Conservation (phyloP, 1,140 invertebrate species). For the Sipha flava region DNA sequence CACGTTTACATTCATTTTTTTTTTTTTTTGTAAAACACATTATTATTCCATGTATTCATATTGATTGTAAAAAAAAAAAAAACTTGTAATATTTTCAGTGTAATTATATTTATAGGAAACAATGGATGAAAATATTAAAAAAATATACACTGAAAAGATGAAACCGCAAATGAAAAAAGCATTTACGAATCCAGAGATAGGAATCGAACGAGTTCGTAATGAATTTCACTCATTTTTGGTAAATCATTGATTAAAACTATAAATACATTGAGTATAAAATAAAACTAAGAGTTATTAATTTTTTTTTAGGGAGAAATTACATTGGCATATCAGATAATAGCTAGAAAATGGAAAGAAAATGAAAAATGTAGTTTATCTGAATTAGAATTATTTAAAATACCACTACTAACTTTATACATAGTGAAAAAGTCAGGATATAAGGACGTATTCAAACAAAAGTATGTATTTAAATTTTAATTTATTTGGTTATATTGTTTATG, state of each 20-base stretch:
- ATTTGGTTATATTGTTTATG: too few species aligned
- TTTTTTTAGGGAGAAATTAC: conserved; percentile 47
- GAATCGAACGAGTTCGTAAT: not conserved
- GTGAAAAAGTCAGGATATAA: conserved; percentile 50
- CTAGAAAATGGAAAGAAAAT: conserved; percentile 50
- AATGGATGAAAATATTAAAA: not conserved
- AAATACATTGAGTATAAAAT: too few species aligned
- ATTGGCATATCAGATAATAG: conserved; percentile 50
- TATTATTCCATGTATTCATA: too few species aligned
- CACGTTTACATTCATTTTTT: too few species aligned
- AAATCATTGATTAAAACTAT: too few species aligned
- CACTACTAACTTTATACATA: conserved; percentile 47
- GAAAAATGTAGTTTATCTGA: conserved; percentile 53
- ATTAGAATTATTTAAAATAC: conserved; percentile 48
- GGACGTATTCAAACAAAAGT: conserved; percentile 49
- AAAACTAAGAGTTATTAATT: not conserved
- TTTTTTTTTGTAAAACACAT: too few species aligned
- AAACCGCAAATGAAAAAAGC: not conserved
- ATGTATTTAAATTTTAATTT: not conserved
- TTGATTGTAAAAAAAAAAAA: too few species aligned
- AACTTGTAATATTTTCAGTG: too few species aligned
- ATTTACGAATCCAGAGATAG: not conserved
- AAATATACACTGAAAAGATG: not conserved
- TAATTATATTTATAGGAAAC: not conserved
- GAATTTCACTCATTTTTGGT: conserved; percentile 11